Evolutionary conservation across 1,140 invertebrate genomes (phyloP).

Genomic region (Macrobrachium nipponense): DNA sequence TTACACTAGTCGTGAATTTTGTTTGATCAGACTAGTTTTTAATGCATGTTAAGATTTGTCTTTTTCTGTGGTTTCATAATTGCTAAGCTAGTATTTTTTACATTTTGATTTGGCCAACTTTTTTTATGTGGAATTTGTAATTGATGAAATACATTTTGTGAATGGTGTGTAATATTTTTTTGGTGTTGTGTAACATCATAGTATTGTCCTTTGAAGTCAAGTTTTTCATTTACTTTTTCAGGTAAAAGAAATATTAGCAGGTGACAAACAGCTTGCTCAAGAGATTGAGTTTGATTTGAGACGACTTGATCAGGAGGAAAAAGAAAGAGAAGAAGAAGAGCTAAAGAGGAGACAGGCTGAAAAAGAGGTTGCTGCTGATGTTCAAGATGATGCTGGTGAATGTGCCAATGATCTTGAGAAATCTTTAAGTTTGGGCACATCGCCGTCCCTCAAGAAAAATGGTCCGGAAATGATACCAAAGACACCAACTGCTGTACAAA

Average conservation of each 20-base stretch:
- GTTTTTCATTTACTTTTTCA: conserved; percentile 63
- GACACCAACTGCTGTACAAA: neutral
- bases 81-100: neutral
- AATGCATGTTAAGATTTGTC: too few relatives aligned
- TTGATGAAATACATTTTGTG: too few relatives aligned
- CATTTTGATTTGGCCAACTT: neutral
- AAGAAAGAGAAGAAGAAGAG: conserved; percentile 47
- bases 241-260: conserved; percentile 70
- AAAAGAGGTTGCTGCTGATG: neutral
- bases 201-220: neutral
- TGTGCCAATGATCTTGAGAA: neutral
- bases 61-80: too few relatives aligned
- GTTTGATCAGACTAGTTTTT: too few relatives aligned
- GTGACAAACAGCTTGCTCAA: conserved; percentile 70
- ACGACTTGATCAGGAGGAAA: conserved; percentile 66
- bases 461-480: neutral
- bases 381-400: neutral
- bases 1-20: neutral
- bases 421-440: conserved; percentile 5
- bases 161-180: too few relatives aligned
- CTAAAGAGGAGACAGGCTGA: conserved; percentile 22
- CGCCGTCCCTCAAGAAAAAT: neutral
- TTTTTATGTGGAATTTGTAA: too few relatives aligned
- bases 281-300: conserved; percentile 72
- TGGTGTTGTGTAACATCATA: too few relatives aligned